Evolutionary conservation across 2,113 vertebrate species (phyloP), one percentile per base, ranked within the genome.

Genomic region (Tetrax tetrax): DNA sequence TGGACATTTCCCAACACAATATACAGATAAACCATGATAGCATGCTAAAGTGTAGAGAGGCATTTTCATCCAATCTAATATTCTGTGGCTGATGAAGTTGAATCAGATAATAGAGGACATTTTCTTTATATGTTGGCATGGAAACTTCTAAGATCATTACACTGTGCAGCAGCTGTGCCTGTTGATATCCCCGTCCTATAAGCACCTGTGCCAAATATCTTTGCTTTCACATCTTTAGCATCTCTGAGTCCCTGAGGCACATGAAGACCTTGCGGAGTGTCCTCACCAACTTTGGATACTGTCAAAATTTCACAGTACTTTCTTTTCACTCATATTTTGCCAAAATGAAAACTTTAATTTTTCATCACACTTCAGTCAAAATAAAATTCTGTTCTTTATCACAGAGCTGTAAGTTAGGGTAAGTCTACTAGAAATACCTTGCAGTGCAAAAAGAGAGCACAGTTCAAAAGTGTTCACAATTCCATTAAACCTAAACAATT

Each of bases 181-280:
- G 16, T 53, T 74, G 37, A 38, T 14, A 9, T 5, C 35, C 8
- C 8, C 1, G 0, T 80, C 19, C 8, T 24, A 1, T 10, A 60
- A 76, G 4, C 2, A 38, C 63, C 65, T 72, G n/a, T 6, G 1
- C 5, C 12, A 69, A 41, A 14, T 43, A 18, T 57, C 11, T 83
- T 83, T 3, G 1, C 4, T 79, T 71, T 51, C 17, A 41, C 3
- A 12, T 31, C 9, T 59, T 81, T 50, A 59, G 2, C 21, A 35
- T 33, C 19, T 45, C 3, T 7, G 4, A 71, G 17, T 35, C 14
- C 24, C 21, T 37, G 19, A 88, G 17, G 5, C 9, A n/a, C 7
- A 66, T 15, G 3, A 51, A 78, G 15, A n/a, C 19, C 4, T 37
- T 33, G 6, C 68, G 12, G 5, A 51, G 6, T 43, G 54, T 19